Evolutionary conservation across 1,140 invertebrate species (phyloP).

Genomic region (Harpegnathos saltator): DNA sequence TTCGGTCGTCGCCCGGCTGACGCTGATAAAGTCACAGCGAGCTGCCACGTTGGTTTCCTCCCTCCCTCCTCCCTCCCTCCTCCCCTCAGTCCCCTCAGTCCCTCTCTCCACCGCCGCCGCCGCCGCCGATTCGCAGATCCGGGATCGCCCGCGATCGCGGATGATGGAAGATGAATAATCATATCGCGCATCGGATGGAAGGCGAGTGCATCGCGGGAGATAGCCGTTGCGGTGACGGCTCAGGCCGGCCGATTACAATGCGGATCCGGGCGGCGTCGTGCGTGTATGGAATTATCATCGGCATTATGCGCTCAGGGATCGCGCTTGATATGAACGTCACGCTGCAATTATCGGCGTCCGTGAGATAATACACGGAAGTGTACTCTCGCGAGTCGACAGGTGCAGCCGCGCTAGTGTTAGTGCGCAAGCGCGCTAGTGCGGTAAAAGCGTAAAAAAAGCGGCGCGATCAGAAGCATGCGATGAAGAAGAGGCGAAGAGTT

Average conservation of each 20-base stretch:
- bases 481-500: background rate
- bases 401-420: too few species aligned
- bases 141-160: conserved; percentile 40
- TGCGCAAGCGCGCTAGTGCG: too few species aligned
- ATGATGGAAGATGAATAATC: conserved; percentile 55
- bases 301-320: conserved; percentile 7
- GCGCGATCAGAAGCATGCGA: conserved; percentile 1
- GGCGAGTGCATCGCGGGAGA: conserved; percentile 49
- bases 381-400: too few species aligned
- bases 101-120: too few species aligned
- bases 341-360: background rate
- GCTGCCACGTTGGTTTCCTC: too few species aligned
- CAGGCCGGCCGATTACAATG: conserved; percentile 17
- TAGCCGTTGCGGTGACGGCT: conserved; percentile 28
- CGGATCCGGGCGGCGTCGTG: background rate
- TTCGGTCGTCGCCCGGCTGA: conserved; percentile 53
- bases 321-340: conserved; percentile 17
- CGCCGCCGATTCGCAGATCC: background rate
- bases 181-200: conserved; percentile 44
- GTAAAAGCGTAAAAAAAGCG: background rate
- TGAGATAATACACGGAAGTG: background rate
- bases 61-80: too few species aligned
- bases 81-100: too few species aligned
- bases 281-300: conserved; percentile 33
- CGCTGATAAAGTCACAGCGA: conserved; percentile 45